A percentile compares a stretch with the other conserved stretches of the same genome.
Evolutionary conservation across 2,888 invertebrate species (phyloP).

Genomic region (Tetanocera ferruginea): DNA sequence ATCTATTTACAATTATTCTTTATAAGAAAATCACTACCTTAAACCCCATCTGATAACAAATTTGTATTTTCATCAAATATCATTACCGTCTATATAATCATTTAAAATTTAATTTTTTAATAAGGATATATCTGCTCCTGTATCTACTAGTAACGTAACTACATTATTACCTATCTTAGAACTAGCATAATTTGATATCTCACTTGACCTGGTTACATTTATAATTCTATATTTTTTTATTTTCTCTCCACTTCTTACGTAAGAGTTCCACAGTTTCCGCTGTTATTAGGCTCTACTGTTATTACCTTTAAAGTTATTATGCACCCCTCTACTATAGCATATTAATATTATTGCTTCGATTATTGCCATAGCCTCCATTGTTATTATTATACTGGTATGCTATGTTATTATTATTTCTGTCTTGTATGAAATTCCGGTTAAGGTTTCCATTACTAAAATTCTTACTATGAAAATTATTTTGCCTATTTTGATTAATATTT

Average conservation of each 20-base stretch:
- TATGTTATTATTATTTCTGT: too few species aligned
- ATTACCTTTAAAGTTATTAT: background rate
- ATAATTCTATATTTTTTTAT: background rate
- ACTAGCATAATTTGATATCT: background rate
- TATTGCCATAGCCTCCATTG: background rate
- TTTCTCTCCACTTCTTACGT: background rate
- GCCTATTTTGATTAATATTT: too few species aligned
- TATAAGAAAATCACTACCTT: too few species aligned
- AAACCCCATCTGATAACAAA: too few species aligned
- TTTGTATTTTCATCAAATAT: too few species aligned
- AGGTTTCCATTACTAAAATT: too few species aligned
- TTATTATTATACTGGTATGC: background rate
- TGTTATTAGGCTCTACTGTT: background rate
- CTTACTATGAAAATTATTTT: too few species aligned
- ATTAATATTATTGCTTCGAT: background rate
- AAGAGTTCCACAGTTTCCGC: background rate
- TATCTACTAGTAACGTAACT: background rate
- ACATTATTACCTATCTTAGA: background rate
- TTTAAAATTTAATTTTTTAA: conserved; percentile 35
- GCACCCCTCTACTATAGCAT: background rate
- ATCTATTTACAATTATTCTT: too few species aligned
- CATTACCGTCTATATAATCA: background rate
- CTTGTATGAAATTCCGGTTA: too few species aligned
- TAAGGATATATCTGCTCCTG: background rate
- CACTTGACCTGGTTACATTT: background rate